Evolutionary conservation across 2,888 invertebrate species (phyloP), one percentile per base, ranked within the genome.

Genomic region (Drosophila prolongata): DNA sequence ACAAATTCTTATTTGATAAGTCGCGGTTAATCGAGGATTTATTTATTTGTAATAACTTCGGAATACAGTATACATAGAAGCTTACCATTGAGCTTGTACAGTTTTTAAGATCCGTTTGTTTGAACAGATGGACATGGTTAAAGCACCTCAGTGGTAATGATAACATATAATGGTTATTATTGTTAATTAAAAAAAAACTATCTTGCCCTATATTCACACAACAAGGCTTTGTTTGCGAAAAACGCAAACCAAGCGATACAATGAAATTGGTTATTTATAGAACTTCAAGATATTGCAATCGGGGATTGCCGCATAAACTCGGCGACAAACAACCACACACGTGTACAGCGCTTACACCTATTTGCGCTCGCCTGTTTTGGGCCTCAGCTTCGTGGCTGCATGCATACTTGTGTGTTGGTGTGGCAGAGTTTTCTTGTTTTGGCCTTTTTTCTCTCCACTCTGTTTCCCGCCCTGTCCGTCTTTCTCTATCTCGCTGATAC

Each of bases 321-420:
- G 53, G 46, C 53, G 54, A 65, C 27, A 34, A 11, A 40, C 67
- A 67, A 65, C 55, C 47, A 67, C 66, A 66, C 69, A 71, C 70
- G 54, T 73, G 74, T 64, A 71, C 74, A 53, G 74, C 61, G 69
- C 50, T 69, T 69, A 79, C 83, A 86, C 87, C 84, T 87, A 84
- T 84, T 89, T 80, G 79, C 60, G 77, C 85, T 87, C 77, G 83
- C 66, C 80, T 80, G 75, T 77, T 88, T 87, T 72, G 72, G 76
- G 71, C 53, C 73, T 72, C 71, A 77, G 67, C 60, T 76, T 76
- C 56, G 55, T 72, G 74, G 75, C 73, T 58, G 34, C 38, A 30
- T 30, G 37, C 4, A 16, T 54, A 49, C 55, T 27, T 66, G 43
- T 57, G 46, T 53, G 11, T 54, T 24, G 3, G 43, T 71, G 44